These are phyloP conservation scores for Danio rerio DNA, from an alignment of 2,113 vertebrate species.

Conservation along the genomic window DNA sequence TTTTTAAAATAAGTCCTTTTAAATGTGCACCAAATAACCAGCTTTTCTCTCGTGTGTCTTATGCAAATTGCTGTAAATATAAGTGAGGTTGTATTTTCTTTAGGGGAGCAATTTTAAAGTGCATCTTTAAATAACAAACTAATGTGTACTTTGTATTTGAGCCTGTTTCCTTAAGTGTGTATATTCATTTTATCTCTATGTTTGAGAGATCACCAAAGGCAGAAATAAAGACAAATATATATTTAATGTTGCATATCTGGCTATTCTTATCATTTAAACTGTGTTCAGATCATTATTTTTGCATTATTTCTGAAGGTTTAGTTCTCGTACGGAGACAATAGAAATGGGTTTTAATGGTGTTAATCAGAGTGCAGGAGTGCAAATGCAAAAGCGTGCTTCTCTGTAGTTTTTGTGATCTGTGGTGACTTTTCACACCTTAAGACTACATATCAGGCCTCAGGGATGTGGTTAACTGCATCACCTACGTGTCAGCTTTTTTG, in stretches of 20 bases:
- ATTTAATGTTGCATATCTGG: neutral
- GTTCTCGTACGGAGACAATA: neutral
- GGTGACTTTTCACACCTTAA: neutral
- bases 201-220: neutral
- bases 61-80: neutral
- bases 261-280: too few species aligned
- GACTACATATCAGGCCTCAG: neutral
- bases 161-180: neutral
- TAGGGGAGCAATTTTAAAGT: neutral
- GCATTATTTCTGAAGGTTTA: neutral
- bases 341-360: neutral
- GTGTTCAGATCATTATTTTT: neutral
- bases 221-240: neutral
- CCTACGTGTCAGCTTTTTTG: conserved; percentile 27
- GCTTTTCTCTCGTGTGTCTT: neutral
- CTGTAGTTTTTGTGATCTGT: neutral
- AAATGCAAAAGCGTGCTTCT: neutral
- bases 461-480: conserved; percentile 42
- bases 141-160: neutral
- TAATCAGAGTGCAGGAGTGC: neutral
- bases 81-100: neutral
- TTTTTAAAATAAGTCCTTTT: too few species aligned
- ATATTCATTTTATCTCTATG: neutral
- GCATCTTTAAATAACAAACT: too few species aligned
- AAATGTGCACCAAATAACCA: neutral